Evolutionary conservation across 2,113 vertebrate species (phyloP), one percentile per base, ranked within the genome.

Genomic region (Synodontis membranacea): DNA sequence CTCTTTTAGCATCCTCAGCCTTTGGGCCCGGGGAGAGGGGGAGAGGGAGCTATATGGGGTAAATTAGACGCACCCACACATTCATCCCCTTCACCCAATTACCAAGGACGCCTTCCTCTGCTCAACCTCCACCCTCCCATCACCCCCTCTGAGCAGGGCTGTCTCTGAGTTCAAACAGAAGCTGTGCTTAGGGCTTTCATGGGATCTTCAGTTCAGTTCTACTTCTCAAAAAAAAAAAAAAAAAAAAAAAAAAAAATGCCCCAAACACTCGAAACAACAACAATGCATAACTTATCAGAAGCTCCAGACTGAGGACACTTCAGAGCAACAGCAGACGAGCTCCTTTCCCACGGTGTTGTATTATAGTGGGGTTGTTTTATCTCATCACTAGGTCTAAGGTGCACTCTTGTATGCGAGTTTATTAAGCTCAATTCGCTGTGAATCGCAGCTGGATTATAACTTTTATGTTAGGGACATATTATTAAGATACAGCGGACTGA

Each of bases 101-200:
- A 83, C 85, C 84, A 52, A 62, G 79, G 78, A 31, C 50, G 17
- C 58, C 84, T 68, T 68, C 86, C 85, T 83, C 72, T 87, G 86
- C 89, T 89, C 90, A 44, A 64, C 86, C 81, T 85, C 42, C 82
- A 84, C 84, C 85, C 80, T 82, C 81, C 80, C 87, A 86, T 74
- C 25, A 46, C 88, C 88, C 89, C 91, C 89, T 84, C 87, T 28
- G 44, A 39, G 87, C 78, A 90, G 89, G 80, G 81, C 90, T 90
- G 88, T 89, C 81, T 85, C 88, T 85, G 37, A 86, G 91, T 93
- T 93, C 91, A 94, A 93, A 93, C 91, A 89, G 85, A 91, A 92
- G 90, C 94, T 93, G 80, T 89, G 92, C 92, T 93, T 92, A 90
- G 92, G 93, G 91, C 91, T 92, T 93, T 93, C 90, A 91, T 91